Evolutionary conservation across 2,797 vertebrate species (phyloP).

Genomic region (Pantherophis alleghaniensis): DNA sequence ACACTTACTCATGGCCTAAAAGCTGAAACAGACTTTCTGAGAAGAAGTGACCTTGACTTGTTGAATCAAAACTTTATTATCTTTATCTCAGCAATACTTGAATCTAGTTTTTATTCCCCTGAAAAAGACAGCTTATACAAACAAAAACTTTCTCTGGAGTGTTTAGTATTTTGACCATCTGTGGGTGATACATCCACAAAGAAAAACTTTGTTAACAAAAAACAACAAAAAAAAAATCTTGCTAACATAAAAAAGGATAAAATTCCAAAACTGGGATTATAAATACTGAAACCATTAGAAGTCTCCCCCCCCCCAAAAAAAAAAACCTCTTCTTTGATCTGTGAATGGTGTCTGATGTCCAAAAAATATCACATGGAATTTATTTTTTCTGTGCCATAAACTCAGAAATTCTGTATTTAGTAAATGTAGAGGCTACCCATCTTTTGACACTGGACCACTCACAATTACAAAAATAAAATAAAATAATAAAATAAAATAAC

Average conservation of each 20-base stretch:
- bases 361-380: not conserved
- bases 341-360: not conserved
- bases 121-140: not conserved
- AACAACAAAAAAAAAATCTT: not conserved
- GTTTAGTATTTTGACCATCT: not conserved
- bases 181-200: not conserved
- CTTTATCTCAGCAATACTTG: not conserved
- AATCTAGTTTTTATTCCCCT: not conserved
- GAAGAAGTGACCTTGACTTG: conserved; percentile 1
- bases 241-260: conserved; percentile 11
- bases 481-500: not conserved
- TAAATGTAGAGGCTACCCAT: not conserved
- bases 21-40: conserved; percentile 4
- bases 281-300: not conserved
- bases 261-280: conserved; percentile 36
- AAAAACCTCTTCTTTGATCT: not conserved
- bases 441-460: not conserved
- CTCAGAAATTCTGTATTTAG: not conserved
- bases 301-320: too few species aligned
- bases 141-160: not conserved
- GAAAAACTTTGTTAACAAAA: not conserved
- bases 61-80: conserved; percentile 6
- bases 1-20: conserved; percentile 4
- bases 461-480: not conserved
- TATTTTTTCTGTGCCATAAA: not conserved